phyloP scores from a whole-genome alignment of 2,113 vertebrate genomes.

The Steatornis caripensis region DNA sequence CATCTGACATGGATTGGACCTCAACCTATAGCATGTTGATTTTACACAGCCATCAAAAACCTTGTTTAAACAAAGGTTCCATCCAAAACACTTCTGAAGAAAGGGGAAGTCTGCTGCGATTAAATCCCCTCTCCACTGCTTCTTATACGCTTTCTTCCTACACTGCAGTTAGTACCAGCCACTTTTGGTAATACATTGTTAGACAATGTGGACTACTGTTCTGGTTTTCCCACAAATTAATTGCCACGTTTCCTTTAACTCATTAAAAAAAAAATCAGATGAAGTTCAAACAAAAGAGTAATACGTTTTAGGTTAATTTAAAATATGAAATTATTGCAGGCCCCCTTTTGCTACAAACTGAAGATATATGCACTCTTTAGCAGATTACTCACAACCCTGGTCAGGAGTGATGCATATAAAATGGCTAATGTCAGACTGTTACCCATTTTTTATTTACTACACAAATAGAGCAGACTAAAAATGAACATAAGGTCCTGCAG shows the following conservation, averaged over 20 bases:
- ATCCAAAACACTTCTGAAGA: not conserved
- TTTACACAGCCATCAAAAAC: not conserved
- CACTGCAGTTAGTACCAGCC: not conserved
- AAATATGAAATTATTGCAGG: not conserved
- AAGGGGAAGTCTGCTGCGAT: not conserved
- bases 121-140: not conserved
- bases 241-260: not conserved
- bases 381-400: not conserved
- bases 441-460: conserved; percentile 34
- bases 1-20: not conserved
- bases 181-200: not conserved
- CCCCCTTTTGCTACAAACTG: not conserved
- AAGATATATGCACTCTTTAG: not conserved
- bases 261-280: not conserved
- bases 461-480: conserved; percentile 5
- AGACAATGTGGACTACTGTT: not conserved
- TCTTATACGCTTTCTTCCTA: not conserved
- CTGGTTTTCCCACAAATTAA: not conserved
- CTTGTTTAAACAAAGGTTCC: not conserved
- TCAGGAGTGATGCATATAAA: not conserved
- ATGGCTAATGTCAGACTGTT: not conserved
- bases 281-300: not conserved
- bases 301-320: not conserved
- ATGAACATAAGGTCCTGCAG: conserved; percentile 8
- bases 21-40: not conserved